Evolutionary conservation across 92 coral and sea anemone genomes (phyloP).

Genomic region (Muricea muricata): DNA sequence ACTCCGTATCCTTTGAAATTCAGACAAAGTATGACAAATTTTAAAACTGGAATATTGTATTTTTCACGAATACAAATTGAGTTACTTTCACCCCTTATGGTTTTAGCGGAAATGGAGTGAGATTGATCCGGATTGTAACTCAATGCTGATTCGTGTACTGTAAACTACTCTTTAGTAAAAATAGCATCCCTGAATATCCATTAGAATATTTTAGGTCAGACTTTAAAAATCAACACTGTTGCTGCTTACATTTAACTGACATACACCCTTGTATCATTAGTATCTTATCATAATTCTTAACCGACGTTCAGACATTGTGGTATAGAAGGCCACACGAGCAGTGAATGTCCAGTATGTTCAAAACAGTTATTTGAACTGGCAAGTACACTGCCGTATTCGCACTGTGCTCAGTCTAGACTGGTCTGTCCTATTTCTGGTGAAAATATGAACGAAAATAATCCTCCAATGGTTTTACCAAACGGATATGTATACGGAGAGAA

Average conservation of each 20-base stretch:
- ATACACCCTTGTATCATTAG: too few species aligned
- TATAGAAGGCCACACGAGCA: conserved; percentile 90
- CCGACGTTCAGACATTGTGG: conserved; percentile 80
- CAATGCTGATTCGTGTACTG: too few species aligned
- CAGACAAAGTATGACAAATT: not conserved
- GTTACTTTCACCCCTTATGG: too few species aligned
- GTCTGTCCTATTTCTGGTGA: conserved; percentile 98
- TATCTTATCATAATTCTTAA: not conserved
- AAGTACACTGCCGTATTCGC: conserved; percentile 89
- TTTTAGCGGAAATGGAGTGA: too few species aligned
- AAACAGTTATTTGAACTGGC: conserved; percentile 93
- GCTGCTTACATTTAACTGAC: too few species aligned
- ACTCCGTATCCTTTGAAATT: conserved; percentile 92
- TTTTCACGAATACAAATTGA: too few species aligned
- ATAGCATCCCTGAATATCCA: too few species aligned
- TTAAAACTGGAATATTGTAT: not conserved
- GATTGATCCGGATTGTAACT: too few species aligned
- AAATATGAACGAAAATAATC: conserved; percentile 97
- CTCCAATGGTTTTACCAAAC: conserved; percentile 97
- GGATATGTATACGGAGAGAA: conserved; percentile 98
- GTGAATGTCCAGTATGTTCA: conserved; percentile 97
- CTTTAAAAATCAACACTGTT: too few species aligned
- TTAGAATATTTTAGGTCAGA: too few species aligned
- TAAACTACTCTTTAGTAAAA: too few species aligned
- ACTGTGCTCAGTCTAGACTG: conserved; percentile 98